Evolutionary conservation across 2,113 vertebrate species (phyloP), one percentile per base, ranked within the genome.

Genomic region (Sigmodon hispidus): DNA sequence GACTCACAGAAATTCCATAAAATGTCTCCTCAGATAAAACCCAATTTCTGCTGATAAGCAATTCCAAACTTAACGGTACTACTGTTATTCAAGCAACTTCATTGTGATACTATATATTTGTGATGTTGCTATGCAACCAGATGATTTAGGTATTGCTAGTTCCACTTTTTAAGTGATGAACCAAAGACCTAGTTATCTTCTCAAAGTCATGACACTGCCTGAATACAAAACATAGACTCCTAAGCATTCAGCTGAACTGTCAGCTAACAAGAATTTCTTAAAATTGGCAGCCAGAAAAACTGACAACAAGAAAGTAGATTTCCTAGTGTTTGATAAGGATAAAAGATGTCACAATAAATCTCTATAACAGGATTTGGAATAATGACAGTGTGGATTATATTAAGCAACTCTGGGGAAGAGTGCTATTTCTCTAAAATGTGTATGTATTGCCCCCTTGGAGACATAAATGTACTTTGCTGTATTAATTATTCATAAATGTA

Each of bases 81-180:
- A 19, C 26, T 65, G 50, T 61, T 87, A 72, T 89, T 76, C 73
- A 88, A 89, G 86, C 50, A 91, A 9, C 17, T 73, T 79, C n/a
- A 36, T 57, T 83, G 12, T 69, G 19, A 50, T 61, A 69, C 19
- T 15, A 50, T 43, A 91, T 55, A 63, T 93, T 94, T 95, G 63
- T 43, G 22, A 0, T 21, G 50, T 86, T 95, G 70, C 81, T 93
- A 61, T 79, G 90, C 52, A 91, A 89, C 63, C 19, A 34, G 31
- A 2, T 91, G 63, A 93, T 63, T 57, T 89, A 40, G 36, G 24
- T 90, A 93, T 86, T 69, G 77, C 57, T 79, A 57, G 45, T 73
- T 87, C 15, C 43, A 77, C 80, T 72, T 93, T 83, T 55, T 73
- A 87, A 57, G 88, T n/a, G 87, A 80, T 81, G 10, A 89, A 83